Evolutionary conservation across 2,888 invertebrate species (phyloP), one percentile per base, ranked within the genome.

Genomic region (Eupithecia subumbrata): DNA sequence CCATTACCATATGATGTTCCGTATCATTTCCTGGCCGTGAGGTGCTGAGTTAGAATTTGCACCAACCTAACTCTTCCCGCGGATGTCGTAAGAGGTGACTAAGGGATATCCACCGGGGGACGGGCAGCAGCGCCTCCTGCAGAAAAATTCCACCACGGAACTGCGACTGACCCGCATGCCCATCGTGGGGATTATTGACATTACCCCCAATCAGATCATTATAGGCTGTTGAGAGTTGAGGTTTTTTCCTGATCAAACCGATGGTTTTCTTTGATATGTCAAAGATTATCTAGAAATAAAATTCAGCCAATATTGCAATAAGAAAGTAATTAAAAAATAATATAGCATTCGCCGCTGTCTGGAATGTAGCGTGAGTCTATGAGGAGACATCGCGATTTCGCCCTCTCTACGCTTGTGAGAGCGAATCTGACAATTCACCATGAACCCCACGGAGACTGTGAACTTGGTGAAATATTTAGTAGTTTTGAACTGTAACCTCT

Each of bases 351-450:
- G 34, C 37, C 14, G 43, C 64, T 1, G 56, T 71, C 73, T 74
- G 76, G 76, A 76, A 76, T 78, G 74, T 76, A 72, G 78, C 76
- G 74, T 78, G 78, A 71, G 80, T 83, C 77, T 82, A 83, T 82
- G 84, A 85, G 74, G 84, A 84, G 83, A 85, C 83, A 84, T 83
- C 78, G 82, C 76, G 73, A 71, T 76, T 74, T 77, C 74, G 69
- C 72, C 72, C 73, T 75, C 64, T 11, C 56, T 83, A 82, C 82
- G 79, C 78, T 82, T 83, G 85, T 80, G 85, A 86, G 83, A 87
- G 86, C 83, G 85, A 79, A 84, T 83, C 84, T 79, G 78, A 79
- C 82, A 76, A 80, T 82, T 79, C 79, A 76, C 75, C 78, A 70
- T 74, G 18, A 16, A 66, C 40, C 18, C 72, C 22, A 48, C 83